Percentiles rank a stretch among this genome's conserved stretches.
Evolutionary conservation across 1,140 invertebrate species (phyloP).

Genomic region (Gerris buenoi): DNA sequence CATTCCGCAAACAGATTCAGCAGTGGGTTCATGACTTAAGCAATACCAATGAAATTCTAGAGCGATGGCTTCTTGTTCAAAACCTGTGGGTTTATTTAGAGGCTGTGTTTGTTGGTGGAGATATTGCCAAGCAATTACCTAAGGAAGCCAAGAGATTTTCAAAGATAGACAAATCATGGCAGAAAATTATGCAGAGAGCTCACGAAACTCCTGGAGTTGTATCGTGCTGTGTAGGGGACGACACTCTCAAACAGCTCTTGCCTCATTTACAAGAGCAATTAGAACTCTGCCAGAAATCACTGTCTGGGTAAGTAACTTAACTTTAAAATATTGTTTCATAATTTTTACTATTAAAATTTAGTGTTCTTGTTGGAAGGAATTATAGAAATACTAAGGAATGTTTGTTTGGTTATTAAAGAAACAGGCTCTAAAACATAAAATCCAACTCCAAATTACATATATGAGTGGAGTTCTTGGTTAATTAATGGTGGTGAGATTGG

Average conservation of each 20-base stretch:
- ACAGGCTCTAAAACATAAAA: no score
- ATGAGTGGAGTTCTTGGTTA: no score
- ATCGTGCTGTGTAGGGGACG: conserved; percentile 88
- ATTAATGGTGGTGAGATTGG: no score
- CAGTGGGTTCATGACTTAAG: conserved; percentile 88
- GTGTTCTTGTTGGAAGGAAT: no score
- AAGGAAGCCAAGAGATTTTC: conserved; percentile 87
- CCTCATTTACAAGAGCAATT: conserved; percentile 93
- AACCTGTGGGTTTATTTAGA: conserved; percentile 98
- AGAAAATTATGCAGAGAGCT: conserved; percentile 90
- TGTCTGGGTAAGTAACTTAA: conserved; percentile 81
- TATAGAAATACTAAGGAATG: no score
- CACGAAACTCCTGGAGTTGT: conserved; percentile 91
- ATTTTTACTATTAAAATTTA: no score
- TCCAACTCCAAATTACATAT: no score
- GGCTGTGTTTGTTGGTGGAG: conserved; percentile 93
- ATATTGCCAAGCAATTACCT: conserved; percentile 93
- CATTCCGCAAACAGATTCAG: conserved; percentile 90
- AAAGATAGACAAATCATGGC: conserved; percentile 96
- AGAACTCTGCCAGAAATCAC: conserved; percentile 89
- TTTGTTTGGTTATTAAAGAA: no score
- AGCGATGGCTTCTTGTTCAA: conserved; percentile 89
- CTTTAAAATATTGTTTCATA: no score
- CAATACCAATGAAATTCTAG: conserved; percentile 91
- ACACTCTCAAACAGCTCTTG: conserved; percentile 76